Percentiles rank a stretch among this genome's conserved stretches.
Conservation (phyloP, 2,113 vertebrate genomes). For the Eretmochelys imbricata region DNA sequence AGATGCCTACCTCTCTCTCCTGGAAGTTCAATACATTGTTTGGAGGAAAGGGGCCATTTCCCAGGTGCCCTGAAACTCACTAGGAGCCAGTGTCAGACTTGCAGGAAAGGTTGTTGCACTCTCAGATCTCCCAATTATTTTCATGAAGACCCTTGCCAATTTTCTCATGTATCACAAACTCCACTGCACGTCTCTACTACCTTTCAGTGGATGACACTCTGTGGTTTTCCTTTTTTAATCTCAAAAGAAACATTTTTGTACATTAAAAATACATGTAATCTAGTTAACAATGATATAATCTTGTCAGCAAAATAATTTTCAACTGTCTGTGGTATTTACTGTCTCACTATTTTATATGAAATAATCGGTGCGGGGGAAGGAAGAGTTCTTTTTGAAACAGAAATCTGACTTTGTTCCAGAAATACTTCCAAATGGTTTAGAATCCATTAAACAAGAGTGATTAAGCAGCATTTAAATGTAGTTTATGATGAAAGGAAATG, state of each 20-base stretch:
- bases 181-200: not conserved
- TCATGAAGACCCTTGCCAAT: not conserved
- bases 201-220: not conserved
- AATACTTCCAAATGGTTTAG: not conserved
- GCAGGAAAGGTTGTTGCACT: not conserved
- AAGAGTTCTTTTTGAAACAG: not conserved
- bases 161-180: not conserved
- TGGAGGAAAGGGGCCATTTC: not conserved
- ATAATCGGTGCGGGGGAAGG: not conserved
- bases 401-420: not conserved
- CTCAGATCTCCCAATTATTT: not conserved
- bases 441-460: constrained; percentile 14
- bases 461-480: not conserved
- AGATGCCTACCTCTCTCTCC: not conserved
- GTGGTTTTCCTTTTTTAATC: not conserved
- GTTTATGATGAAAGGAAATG: constrained; percentile 16
- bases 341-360: not conserved
- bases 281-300: not conserved
- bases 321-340: not conserved
- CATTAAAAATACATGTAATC: not conserved
- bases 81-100: not conserved
- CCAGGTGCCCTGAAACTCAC: not conserved
- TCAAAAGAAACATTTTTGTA: not conserved
- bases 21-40: not conserved
- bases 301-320: not conserved